Conservation (phyloP, 30 jellyfish, hydroid and myxozoan species). For the Nemopilema nomurai region DNA sequence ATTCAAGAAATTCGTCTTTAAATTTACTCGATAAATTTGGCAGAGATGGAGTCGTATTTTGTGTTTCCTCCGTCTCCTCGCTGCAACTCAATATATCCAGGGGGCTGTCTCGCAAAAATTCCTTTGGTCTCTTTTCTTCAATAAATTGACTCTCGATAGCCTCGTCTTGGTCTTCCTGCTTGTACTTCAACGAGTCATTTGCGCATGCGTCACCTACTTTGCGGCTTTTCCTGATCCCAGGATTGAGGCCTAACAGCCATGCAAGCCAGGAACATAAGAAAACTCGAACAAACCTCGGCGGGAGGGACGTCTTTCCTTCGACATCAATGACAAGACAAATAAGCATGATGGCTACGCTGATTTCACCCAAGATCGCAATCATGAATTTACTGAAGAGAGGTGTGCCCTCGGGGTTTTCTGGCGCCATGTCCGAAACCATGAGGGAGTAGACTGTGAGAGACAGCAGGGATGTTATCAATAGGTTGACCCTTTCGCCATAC, state of each 20-base stretch:
- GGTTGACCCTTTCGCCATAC: constrained; percentile 62
- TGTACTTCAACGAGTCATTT: not conserved
- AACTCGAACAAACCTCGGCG: constrained; percentile 11
- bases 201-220: not conserved
- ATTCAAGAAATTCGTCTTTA: constrained; percentile 5
- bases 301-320: constrained; percentile 17
- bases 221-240: not conserved
- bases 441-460: constrained; percentile 58
- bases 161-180: not conserved
- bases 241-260: constrained; percentile 3
- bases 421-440: constrained; percentile 64
- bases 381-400: constrained; percentile 51
- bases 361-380: constrained; percentile 40
- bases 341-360: constrained; percentile 18
- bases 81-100: not conserved
- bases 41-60: not conserved
- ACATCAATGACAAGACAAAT: constrained; percentile 13
- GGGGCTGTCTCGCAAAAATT: not conserved
- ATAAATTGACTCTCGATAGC: not conserved
- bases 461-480: constrained; percentile 59
- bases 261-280: not conserved
- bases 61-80: not conserved
- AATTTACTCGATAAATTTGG: not conserved
- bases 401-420: constrained; percentile 67
- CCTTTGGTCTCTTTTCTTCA: not conserved